These are phyloP conservation scores for Trichogramma evanescens DNA, from an alignment of 2,888 invertebrate genomes.

Conservation along the genomic window DNA sequence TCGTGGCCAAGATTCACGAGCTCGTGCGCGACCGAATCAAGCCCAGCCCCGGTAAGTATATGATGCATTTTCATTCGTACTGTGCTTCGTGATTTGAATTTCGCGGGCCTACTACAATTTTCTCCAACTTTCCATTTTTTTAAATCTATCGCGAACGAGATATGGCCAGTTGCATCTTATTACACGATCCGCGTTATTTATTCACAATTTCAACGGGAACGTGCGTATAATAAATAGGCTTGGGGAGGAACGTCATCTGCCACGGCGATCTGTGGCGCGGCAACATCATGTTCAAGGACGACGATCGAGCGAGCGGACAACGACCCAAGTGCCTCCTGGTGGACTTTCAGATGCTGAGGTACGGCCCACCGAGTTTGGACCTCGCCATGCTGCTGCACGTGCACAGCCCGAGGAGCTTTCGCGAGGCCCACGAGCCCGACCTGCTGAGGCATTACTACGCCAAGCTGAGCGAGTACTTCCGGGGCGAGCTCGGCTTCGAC, in stretches of 20 bases:
- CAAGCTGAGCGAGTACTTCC: not conserved
- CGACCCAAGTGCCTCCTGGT: conserved; percentile 6
- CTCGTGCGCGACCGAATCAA: conserved; percentile 3
- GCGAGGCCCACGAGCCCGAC: not conserved
- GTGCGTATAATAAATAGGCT: too few relatives aligned
- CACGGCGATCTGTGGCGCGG: conserved; percentile 17
- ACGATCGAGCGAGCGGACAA: not conserved
- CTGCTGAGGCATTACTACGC: conserved; percentile 8
- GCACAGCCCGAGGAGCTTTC: conserved; percentile 1
- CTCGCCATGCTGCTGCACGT: conserved; percentile 11
- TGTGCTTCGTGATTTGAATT: too few relatives aligned
- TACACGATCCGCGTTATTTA: too few relatives aligned
- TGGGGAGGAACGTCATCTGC: conserved; percentile 11
- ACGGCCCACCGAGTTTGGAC: conserved; percentile 11
- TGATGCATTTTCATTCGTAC: too few relatives aligned
- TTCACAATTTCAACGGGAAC: too few relatives aligned
- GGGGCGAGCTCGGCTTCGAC: too few relatives aligned
- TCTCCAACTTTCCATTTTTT: too few relatives aligned
- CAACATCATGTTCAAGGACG: conserved; percentile 13
- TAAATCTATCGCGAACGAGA: too few relatives aligned
- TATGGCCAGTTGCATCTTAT: too few relatives aligned
- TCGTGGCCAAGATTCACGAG: conserved; percentile 4
- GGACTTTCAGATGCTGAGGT: conserved; percentile 19
- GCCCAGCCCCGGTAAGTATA: not conserved
- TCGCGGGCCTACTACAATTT: too few relatives aligned